Percentiles rank a stretch among this genome's conserved stretches.
These are phyloP conservation scores for Drosophila bocki DNA, from an alignment of 1,140 invertebrate genomes.

Conservation along the genomic window DNA sequence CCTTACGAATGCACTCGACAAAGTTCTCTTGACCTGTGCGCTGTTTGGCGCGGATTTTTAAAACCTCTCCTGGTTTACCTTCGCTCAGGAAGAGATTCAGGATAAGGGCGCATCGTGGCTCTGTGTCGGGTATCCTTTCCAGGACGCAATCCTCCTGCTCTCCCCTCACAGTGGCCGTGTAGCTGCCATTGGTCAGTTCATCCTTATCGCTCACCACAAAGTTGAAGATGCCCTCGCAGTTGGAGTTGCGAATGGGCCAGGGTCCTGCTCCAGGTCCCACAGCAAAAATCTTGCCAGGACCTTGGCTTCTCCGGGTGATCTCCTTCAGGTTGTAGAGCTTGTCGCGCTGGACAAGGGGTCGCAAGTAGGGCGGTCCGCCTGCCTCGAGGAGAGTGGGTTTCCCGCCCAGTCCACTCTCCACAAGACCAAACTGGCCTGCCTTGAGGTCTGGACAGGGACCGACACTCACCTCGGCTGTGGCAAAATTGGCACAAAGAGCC, in stretches of 20 bases:
- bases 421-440: constrained; percentile 90
- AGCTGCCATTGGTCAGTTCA: constrained; percentile 87
- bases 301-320: constrained; percentile 85
- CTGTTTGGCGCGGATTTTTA: constrained; percentile 92
- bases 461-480: constrained; percentile 89
- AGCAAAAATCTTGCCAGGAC: constrained; percentile 84
- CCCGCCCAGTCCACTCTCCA: constrained; percentile 91
- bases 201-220: constrained; percentile 86
- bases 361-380: constrained; percentile 92
- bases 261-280: constrained; percentile 96
- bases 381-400: constrained; percentile 91
- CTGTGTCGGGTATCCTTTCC: constrained; percentile 87
- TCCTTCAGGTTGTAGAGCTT: constrained; percentile 93
- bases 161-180: constrained; percentile 86
- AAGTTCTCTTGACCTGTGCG: constrained; percentile 94
- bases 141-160: constrained; percentile 87
- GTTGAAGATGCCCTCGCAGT: constrained; percentile 87
- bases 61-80: constrained; percentile 92
- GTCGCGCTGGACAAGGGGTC: constrained; percentile 90
- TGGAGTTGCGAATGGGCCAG: constrained; percentile 76
- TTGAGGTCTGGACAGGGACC: constrained; percentile 94
- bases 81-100: constrained; percentile 93
- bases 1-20: constrained; percentile 92
- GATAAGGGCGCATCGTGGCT: constrained; percentile 91
- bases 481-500: constrained; percentile 90